phyloP scores from a whole-genome alignment of 1,140 invertebrate species.

The Ceratoteleas bidentatus region DNA sequence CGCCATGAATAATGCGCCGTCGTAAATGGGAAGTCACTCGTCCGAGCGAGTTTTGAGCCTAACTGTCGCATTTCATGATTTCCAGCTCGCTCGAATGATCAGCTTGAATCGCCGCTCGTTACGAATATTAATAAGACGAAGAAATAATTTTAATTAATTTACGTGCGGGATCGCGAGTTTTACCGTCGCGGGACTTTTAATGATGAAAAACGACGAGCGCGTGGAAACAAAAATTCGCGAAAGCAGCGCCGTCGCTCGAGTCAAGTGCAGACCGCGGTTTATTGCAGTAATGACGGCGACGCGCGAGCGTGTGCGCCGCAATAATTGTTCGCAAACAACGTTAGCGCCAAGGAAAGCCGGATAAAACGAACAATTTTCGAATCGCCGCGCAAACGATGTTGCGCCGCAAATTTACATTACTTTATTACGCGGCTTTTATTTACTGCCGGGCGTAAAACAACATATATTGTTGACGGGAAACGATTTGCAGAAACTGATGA shows the following conservation, averaged over 20 bases:
- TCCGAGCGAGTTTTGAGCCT: not conserved
- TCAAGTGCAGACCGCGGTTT: constrained; percentile 57
- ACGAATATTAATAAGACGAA: constrained; percentile 43
- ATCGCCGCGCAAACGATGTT: constrained; percentile 43
- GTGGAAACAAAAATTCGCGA: not conserved
- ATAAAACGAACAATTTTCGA: constrained; percentile 59
- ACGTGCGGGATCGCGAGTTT: constrained; percentile 20
- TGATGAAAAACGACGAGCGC: constrained; percentile 35
- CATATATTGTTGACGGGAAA: no score
- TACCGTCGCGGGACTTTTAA: constrained; percentile 48
- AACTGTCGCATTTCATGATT: not conserved
- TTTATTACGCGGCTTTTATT: constrained; percentile 53
- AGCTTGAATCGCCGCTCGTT: constrained; percentile 24
- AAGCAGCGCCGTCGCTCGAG: constrained; percentile 45
- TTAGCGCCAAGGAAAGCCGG: constrained; percentile 43
- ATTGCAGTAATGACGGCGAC: constrained; percentile 61
- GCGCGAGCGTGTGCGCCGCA: constrained; percentile 47
- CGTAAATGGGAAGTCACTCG: not conserved
- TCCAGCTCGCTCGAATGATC: constrained; percentile 17
- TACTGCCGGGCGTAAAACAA: constrained; percentile 44
- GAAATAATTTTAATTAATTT: constrained; percentile 58
- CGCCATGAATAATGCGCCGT: constrained; percentile 21
- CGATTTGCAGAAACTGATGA: no score
- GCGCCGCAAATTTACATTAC: constrained; percentile 47
- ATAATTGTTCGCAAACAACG: constrained; percentile 63